Evolutionary conservation across 2,113 vertebrate genomes (phyloP), one percentile per base, ranked within the genome.

Genomic region (Hippocampus zosterae): DNA sequence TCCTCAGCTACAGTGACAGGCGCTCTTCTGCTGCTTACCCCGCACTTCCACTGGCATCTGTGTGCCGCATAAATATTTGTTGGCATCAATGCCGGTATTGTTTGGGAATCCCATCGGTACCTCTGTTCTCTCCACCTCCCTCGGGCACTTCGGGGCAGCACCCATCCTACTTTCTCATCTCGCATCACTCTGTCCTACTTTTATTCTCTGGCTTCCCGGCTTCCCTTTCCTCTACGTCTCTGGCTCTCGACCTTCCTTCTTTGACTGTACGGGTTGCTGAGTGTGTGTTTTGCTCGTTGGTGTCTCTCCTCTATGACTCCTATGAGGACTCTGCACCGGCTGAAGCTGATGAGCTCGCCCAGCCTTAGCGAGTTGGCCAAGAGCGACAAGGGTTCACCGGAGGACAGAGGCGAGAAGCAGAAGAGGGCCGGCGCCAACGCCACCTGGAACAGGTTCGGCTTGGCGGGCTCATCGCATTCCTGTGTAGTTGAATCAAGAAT

Each of bases 291-390:
- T 66, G 73, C 29, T 72, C 50, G 19, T 2, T 44, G n/a, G 19
- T 50, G 53, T 69, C 27, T 76, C 62, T 40, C 76, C 73, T 80
- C 62, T n/a, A 27, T 65, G 63, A 25, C 42, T 72, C 79, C 73
- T 85, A 90, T 92, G 88, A 92, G 92, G 89, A 92, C 89, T 73
- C 86, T 92, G 78, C 91, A 92, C 79, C 90, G 91, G 80, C 78
- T 92, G 76, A 92, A 92, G 91, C 74, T 92, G 82, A 91, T 92
- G 88, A 92, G 91, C 88, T 92, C 91, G 68, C 91, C 91, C 21
- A 92, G 90, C 73, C 87, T 92, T 69, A 92, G 88, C 27, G 91
- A 93, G 76, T 88, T 92, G 69, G 91, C 89, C 1, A 92, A 90
- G 83, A 92, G 84, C 52, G 92, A 92, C 70, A 92, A 92, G 77